These are phyloP conservation scores for Sebastiscus tertius DNA, from an alignment of 2,797 vertebrate species.

Conservation along the genomic window DNA sequence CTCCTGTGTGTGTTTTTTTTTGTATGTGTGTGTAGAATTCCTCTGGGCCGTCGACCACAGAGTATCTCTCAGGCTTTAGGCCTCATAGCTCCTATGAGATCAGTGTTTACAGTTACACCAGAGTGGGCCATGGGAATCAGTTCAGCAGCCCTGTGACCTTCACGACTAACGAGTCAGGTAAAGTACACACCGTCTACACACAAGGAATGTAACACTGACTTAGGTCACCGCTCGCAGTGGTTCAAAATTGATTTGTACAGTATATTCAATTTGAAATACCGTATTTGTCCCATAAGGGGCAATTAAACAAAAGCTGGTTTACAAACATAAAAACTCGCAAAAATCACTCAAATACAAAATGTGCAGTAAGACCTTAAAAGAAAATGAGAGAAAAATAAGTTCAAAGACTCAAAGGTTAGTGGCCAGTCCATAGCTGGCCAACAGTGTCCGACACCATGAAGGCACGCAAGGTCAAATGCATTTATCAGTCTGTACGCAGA, in stretches of 20 bases:
- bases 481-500: not conserved
- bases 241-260: not conserved
- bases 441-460: not conserved
- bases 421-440: not conserved
- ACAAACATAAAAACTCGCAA: not conserved
- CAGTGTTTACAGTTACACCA: slow-evolving; percentile 91
- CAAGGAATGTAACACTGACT: not conserved
- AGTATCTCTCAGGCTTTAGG: slow-evolving; percentile 86
- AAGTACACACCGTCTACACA: slow-evolving; percentile 17
- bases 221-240: not conserved
- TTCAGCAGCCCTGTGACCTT: slow-evolving; percentile 91
- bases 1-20: slow-evolving; percentile 8
- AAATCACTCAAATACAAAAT: not conserved
- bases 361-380: not conserved
- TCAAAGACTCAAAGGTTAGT: not conserved
- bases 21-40: slow-evolving; percentile 84
- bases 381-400: not conserved
- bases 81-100: slow-evolving; percentile 91
- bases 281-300: not conserved
- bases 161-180: slow-evolving; percentile 94
- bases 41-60: slow-evolving; percentile 85
- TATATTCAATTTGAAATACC: not conserved
- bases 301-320: not conserved
- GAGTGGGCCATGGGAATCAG: slow-evolving; percentile 93
- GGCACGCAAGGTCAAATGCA: not conserved